Conservation (phyloP, 2,888 invertebrate genomes). For the Polyommatus icarus region DNA sequence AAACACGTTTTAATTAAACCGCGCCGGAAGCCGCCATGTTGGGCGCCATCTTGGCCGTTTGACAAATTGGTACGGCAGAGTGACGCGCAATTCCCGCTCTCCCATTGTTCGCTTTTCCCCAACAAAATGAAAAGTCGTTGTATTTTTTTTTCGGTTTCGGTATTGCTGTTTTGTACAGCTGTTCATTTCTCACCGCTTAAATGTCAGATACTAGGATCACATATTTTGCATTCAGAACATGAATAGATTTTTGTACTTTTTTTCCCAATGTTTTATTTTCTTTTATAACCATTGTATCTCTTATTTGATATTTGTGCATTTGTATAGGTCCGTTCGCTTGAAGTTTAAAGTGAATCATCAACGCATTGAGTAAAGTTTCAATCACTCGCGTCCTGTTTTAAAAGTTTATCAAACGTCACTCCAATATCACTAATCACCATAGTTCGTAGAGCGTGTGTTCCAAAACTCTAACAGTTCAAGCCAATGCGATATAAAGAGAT, state of each 20-base stretch:
- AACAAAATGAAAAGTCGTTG: slow-evolving; percentile 78
- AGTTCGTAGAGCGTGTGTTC: neutral
- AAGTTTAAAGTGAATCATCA: neutral
- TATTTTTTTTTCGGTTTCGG: slow-evolving; percentile 62
- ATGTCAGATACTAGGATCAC: slow-evolving; percentile 39
- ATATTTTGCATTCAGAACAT: slow-evolving; percentile 29
- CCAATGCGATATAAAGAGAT: neutral
- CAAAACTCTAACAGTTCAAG: neutral
- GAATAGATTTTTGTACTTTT: slow-evolving; percentile 17
- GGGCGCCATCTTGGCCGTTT: slow-evolving; percentile 76
- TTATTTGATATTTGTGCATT: neutral
- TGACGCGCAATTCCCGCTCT: slow-evolving; percentile 80
- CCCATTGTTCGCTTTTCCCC: slow-evolving; percentile 78
- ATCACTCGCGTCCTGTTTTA: neutral
- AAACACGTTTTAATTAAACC: slow-evolving; percentile 76
- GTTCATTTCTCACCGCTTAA: slow-evolving; percentile 61
- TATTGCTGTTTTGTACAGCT: slow-evolving; percentile 54
- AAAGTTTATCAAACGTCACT: neutral
- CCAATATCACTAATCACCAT: no score
- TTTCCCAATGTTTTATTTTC: slow-evolving; percentile 9
- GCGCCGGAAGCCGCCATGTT: slow-evolving; percentile 72
- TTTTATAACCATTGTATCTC: slow-evolving; percentile 14
- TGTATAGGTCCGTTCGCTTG: neutral
- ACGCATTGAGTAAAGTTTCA: neutral
- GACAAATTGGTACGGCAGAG: slow-evolving; percentile 79